Percentiles rank a stretch among this genome's conserved stretches.
phyloP scores from a whole-genome alignment of 1,140 invertebrate genomes.

The Drosophila ambigua region DNA sequence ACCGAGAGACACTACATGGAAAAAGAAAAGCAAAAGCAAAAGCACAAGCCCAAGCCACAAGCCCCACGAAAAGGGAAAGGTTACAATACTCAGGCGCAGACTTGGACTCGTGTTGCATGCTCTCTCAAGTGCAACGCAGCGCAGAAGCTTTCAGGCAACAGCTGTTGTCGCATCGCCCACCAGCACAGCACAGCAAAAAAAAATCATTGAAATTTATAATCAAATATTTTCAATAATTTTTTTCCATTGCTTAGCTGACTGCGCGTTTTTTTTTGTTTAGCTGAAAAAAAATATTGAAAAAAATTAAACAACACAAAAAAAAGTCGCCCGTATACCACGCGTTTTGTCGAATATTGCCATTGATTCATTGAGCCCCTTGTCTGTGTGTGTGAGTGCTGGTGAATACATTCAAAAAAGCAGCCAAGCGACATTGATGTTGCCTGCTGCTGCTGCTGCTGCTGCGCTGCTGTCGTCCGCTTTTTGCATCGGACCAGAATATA shows the following conservation, averaged over 20 bases:
- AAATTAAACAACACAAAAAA: conserved; percentile 33
- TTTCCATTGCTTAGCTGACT: conserved; percentile 58
- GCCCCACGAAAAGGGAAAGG: conserved; percentile 66
- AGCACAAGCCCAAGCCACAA: neutral
- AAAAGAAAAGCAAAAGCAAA: conserved; percentile 13
- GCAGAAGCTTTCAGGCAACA: conserved; percentile 50
- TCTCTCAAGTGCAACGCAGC: conserved; percentile 58
- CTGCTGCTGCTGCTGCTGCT: conserved; percentile 55
- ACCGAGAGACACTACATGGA: neutral
- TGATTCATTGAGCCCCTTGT: conserved; percentile 56
- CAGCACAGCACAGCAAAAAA: conserved; percentile 24
- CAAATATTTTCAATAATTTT: conserved; percentile 65
- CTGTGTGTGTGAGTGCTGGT: conserved; percentile 31
- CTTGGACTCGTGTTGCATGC: conserved; percentile 23
- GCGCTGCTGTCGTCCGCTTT: conserved; percentile 41
- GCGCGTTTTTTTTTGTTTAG: conserved; percentile 47
- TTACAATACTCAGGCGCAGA: conserved; percentile 4
- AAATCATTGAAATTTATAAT: conserved; percentile 62
- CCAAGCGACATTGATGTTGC: conserved; percentile 80
- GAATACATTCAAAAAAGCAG: conserved; percentile 65
- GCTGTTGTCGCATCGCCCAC: conserved; percentile 41
- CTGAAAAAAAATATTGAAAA: conserved; percentile 1
- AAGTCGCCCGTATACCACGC: conserved; percentile 54
- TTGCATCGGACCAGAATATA: conserved; percentile 55
- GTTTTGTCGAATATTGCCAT: conserved; percentile 59